These are phyloP conservation scores for Drosophila chauvacae DNA, from an alignment of 1,140 invertebrate genomes.

Conservation along the genomic window DNA sequence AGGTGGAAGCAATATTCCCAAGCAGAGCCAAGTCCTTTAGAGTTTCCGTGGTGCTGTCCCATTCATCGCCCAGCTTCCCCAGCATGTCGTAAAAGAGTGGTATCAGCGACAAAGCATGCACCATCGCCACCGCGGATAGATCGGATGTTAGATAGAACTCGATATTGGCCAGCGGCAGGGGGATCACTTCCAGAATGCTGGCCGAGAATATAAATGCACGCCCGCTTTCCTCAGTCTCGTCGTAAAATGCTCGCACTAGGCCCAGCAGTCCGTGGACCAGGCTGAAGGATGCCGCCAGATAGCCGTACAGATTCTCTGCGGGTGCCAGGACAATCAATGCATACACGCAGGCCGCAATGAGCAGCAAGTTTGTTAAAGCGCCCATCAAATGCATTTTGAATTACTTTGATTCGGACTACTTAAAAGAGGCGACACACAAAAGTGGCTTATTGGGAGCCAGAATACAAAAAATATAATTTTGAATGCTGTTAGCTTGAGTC, in stretches of 20 bases:
- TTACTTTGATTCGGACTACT: not conserved
- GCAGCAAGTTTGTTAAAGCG: constrained; percentile 22
- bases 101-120: constrained; percentile 58
- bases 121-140: constrained; percentile 23
- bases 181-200: constrained; percentile 45
- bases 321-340: constrained; percentile 36
- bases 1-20: constrained; percentile 55
- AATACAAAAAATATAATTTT: constrained; percentile 8
- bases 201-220: constrained; percentile 36
- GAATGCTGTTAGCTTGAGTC: constrained; percentile 10
- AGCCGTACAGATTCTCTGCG: constrained; percentile 55
- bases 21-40: constrained; percentile 65
- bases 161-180: constrained; percentile 57
- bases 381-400: constrained; percentile 20
- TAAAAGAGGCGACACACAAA: not conserved
- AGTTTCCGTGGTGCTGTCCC: constrained; percentile 35
- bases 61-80: constrained; percentile 53
- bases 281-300: constrained; percentile 54
- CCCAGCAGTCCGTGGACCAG: constrained; percentile 60
- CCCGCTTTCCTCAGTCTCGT: constrained; percentile 31
- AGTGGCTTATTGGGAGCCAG: not conserved
- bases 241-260: constrained; percentile 19
- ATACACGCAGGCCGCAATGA: constrained; percentile 50
- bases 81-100: constrained; percentile 63
- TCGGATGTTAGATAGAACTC: constrained; percentile 50